phyloP scores from a whole-genome alignment of 2,797 vertebrate genomes.

The Bovichtus diacanthus region DNA sequence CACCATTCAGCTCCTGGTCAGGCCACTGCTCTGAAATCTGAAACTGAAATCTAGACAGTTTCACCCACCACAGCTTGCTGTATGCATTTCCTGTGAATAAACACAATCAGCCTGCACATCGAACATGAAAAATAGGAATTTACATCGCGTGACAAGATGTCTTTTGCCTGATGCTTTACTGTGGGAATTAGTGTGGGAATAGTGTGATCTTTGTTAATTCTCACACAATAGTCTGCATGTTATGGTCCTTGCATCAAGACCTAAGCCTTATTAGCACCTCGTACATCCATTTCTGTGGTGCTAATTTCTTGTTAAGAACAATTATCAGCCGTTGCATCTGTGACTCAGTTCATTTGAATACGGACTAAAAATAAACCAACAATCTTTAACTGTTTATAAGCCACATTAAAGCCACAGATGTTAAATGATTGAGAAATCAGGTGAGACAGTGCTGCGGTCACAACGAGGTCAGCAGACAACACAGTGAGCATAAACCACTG shows the following conservation, averaged over 20 bases:
- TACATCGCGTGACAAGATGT: constrained; percentile 18
- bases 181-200: constrained; percentile 63
- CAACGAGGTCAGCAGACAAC: constrained; percentile 57
- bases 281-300: constrained; percentile 25
- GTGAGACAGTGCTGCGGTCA: constrained; percentile 46
- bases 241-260: constrained; percentile 22
- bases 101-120: constrained; percentile 51
- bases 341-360: constrained; percentile 28
- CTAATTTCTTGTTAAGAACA: constrained; percentile 25
- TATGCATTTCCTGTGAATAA: constrained; percentile 32
- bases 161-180: constrained; percentile 24
- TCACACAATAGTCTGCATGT: constrained; percentile 14
- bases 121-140: constrained; percentile 51
- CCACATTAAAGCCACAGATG: constrained; percentile 19
- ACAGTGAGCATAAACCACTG: constrained; percentile 50
- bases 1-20: background rate
- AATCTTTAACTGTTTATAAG: constrained; percentile 14
- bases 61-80: constrained; percentile 40
- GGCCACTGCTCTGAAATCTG: constrained; percentile 37
- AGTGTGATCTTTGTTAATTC: constrained; percentile 56
- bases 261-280: constrained; percentile 34
- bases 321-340: constrained; percentile 34
- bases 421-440: constrained; percentile 44
- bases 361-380: constrained; percentile 47
- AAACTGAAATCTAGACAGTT: constrained; percentile 39